A percentile compares a stretch with the other conserved stretches of the same genome.
These are phyloP conservation scores for Myotis lucifugus DNA, from an alignment of 2,113 vertebrate genomes.

Conservation along the genomic window DNA sequence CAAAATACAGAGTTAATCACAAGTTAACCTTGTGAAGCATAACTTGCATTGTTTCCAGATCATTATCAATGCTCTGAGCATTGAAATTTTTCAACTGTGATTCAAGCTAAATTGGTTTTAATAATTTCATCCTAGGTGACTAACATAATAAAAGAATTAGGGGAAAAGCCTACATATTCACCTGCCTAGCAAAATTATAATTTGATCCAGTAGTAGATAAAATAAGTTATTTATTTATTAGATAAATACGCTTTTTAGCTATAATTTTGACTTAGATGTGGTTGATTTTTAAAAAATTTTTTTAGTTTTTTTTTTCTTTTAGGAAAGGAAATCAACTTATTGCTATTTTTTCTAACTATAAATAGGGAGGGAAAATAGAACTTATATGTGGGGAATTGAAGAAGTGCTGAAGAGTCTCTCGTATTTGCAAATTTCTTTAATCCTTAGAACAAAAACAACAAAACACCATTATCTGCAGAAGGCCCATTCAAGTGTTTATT, in stretches of 20 bases:
- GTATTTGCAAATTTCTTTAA: neutral
- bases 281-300: neutral
- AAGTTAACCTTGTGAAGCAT: conserved; percentile 45
- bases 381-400: neutral
- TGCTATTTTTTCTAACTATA: neutral
- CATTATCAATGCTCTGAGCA: neutral
- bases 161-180: neutral
- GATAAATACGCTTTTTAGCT: neutral
- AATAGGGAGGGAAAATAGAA: neutral
- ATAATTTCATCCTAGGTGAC: conserved; percentile 10
- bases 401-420: neutral
- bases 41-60: conserved; percentile 29
- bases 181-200: neutral
- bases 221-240: neutral
- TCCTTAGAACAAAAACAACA: neutral
- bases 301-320: neutral
- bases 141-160: conserved; percentile 45
- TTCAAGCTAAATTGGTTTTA: conserved; percentile 57
- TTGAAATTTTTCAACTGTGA: conserved; percentile 35
- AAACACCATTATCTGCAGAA: neutral
- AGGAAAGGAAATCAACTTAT: neutral
- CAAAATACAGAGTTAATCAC: conserved; percentile 57
- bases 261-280: neutral
- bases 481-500: neutral
- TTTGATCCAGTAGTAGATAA: neutral